phyloP scores from a whole-genome alignment of 2,113 vertebrate species.

The Apistogramma diplotaenia region DNA sequence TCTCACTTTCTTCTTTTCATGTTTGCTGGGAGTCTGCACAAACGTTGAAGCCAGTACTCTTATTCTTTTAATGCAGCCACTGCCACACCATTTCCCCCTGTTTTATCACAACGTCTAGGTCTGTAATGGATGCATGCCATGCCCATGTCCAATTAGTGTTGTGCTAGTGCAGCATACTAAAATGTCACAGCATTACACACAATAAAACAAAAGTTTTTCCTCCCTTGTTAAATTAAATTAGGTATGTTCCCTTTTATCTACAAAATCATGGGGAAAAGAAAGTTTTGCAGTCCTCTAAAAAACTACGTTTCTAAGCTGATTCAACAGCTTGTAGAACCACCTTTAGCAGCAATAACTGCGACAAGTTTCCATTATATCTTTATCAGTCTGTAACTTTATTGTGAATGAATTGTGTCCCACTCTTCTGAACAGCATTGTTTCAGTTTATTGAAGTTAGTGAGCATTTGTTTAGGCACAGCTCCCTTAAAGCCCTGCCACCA shows the following conservation, averaged over 20 bases:
- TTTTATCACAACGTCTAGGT: not conserved
- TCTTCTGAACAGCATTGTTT: too few relatives aligned
- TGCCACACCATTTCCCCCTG: not conserved
- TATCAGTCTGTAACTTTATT: not conserved
- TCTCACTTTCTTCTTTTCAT: not conserved
- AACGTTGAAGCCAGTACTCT: not conserved
- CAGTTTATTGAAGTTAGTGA: not conserved
- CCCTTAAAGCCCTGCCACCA: too few relatives aligned
- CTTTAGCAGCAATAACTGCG: not conserved
- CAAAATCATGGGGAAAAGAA: not conserved
- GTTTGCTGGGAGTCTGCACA: not conserved
- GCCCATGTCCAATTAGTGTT: conserved; percentile 9
- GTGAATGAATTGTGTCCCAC: not conserved
- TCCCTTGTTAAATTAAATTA: not conserved
- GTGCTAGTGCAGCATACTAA: not conserved
- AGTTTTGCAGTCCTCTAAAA: not conserved
- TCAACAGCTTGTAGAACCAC: not conserved
- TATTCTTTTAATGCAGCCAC: not conserved
- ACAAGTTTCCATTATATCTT: not conserved
- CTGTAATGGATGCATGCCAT: conserved; percentile 6
- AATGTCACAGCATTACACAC: not conserved
- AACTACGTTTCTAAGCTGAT: not conserved
- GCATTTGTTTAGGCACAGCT: not conserved
- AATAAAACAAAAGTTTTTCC: not conserved
- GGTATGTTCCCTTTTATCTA: not conserved